A percentile compares a stretch with the other conserved stretches of the same genome.
Conservation (phyloP, 1,140 invertebrate species). For the Mactra quadrangularis region DNA sequence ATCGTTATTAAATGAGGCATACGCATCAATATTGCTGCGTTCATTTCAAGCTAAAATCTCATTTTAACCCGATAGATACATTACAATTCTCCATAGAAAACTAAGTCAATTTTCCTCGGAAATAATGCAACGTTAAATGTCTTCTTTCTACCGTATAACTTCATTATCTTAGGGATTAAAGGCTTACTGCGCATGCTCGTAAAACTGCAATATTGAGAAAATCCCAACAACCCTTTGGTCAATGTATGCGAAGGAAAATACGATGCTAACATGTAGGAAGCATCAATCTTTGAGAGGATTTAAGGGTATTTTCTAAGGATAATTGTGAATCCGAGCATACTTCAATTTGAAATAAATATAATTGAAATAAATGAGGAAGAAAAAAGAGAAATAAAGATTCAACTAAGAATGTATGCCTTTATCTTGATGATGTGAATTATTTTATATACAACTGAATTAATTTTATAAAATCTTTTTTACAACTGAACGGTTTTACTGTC, state of each 20-base stretch:
- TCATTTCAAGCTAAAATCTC: slow-evolving; percentile 1
- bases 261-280: slow-evolving; percentile 2
- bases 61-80: not conserved
- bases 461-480: not conserved
- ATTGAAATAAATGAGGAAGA: slow-evolving; percentile 58
- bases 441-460: slow-evolving; percentile 1
- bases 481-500: too few relatives aligned
- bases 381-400: not conserved
- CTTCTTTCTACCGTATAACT: slow-evolving; percentile 48
- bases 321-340: slow-evolving; percentile 7
- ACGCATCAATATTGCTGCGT: slow-evolving; percentile 16
- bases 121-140: slow-evolving; percentile 54
- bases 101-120: slow-evolving; percentile 53
- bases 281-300: slow-evolving; percentile 35
- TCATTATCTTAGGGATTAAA: slow-evolving; percentile 60
- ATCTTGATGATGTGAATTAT: not conserved
- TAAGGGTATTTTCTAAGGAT: slow-evolving; percentile 37
- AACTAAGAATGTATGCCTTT: not conserved
- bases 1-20: slow-evolving; percentile 20
- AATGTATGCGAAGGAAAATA: slow-evolving; percentile 44
- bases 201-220: slow-evolving; percentile 49
- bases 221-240: slow-evolving; percentile 10
- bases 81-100: slow-evolving; percentile 51
- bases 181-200: slow-evolving; percentile 14
- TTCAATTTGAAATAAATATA: slow-evolving; percentile 38